phyloP scores from a whole-genome alignment of 2,797 vertebrate species.

The Scleropages formosus region DNA sequence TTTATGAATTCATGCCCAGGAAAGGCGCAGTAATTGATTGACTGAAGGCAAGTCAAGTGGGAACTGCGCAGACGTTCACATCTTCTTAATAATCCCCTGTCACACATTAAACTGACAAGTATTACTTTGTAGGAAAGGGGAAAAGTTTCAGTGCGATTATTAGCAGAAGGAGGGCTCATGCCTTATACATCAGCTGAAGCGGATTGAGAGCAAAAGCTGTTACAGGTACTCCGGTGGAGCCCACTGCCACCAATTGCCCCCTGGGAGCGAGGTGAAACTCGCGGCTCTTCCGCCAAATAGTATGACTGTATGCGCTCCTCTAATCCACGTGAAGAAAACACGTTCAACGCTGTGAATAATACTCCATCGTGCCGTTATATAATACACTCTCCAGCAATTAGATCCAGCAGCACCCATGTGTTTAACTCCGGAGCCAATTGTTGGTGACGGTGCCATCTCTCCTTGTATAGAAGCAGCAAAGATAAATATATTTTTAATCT shows the following conservation, averaged over 20 bases:
- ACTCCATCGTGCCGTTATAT: not conserved
- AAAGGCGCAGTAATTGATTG: conserved; percentile 24
- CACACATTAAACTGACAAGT: conserved; percentile 29
- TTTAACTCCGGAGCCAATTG: not conserved
- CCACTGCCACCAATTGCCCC: not conserved
- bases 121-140: conserved; percentile 34
- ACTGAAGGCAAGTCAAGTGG: conserved; percentile 20
- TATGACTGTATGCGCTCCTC: not conserved
- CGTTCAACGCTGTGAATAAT: not conserved
- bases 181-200: conserved; percentile 16
- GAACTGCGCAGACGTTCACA: conserved; percentile 25
- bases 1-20: conserved; percentile 27
- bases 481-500: not conserved
- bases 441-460: not conserved
- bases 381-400: not conserved
- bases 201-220: not conserved
- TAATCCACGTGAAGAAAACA: not conserved
- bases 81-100: conserved; percentile 27
- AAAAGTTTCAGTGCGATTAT: conserved; percentile 34
- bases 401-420: not conserved
- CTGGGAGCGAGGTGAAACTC: not conserved
- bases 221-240: not conserved
- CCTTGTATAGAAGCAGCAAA: not conserved
- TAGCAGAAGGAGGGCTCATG: conserved; percentile 6
- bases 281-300: not conserved